These are phyloP conservation scores for Panurus biarmicus DNA, from an alignment of 2,113 vertebrate genomes.

Conservation along the genomic window DNA sequence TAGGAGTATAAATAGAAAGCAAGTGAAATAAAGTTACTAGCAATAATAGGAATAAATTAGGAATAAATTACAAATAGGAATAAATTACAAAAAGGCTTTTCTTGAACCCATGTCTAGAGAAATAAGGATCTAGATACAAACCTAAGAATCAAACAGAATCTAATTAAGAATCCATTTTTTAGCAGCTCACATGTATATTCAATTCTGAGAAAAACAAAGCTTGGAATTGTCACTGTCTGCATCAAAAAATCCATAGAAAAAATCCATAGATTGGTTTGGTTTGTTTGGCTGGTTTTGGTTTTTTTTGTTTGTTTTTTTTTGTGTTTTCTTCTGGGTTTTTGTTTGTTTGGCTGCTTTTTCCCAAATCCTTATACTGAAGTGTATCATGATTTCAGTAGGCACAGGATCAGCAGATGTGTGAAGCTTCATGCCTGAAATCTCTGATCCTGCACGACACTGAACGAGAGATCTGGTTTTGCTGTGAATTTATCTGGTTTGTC, in stretches of 20 bases:
- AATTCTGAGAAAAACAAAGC: neutral
- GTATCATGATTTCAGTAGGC: neutral
- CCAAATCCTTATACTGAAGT: neutral
- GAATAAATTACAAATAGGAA: neutral
- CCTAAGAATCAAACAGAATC: neutral
- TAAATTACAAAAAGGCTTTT: neutral
- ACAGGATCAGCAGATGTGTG: neutral
- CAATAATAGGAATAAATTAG: too few species aligned
- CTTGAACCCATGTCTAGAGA: neutral
- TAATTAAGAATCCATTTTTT: neutral
- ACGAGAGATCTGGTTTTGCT: neutral
- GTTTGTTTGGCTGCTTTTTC: too few species aligned
- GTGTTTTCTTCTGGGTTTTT: too few species aligned
- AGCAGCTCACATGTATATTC: rapidly evolving
- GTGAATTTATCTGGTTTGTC: neutral
- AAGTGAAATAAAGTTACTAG: neutral
- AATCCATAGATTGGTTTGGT: too few species aligned
- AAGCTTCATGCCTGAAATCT: neutral
- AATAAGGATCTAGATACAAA: neutral
- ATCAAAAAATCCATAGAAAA: neutral
- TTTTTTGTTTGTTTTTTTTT: neutral
- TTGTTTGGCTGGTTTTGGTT: too few species aligned
- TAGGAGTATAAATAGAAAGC: neutral
- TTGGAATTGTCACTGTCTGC: neutral
- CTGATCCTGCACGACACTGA: neutral